phyloP scores from a whole-genome alignment of 2,797 vertebrate genomes.

The Pipistrellus nathusii region DNA sequence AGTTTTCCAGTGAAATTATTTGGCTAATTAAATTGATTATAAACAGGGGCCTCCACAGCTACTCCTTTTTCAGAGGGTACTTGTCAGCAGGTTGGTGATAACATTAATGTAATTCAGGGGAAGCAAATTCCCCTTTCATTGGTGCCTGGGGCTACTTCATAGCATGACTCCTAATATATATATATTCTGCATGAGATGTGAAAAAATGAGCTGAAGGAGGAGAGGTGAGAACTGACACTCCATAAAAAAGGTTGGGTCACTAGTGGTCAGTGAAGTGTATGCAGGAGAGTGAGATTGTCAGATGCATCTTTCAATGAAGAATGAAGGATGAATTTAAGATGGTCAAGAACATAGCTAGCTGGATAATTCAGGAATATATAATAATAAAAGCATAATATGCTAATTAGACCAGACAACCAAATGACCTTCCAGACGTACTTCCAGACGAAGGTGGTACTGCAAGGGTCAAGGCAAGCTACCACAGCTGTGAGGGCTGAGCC shows the following conservation, averaged over 20 bases:
- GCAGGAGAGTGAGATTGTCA: not conserved
- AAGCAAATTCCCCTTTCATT: not conserved
- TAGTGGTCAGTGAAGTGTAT: not conserved
- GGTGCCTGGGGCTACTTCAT: not conserved
- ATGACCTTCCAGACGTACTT: too few relatives aligned
- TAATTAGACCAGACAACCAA: too few relatives aligned
- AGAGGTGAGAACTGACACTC: not conserved
- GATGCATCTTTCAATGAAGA: not conserved
- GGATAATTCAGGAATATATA: not conserved
- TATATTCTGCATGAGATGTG: not conserved
- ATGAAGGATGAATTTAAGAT: not conserved
- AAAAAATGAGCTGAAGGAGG: not conserved
- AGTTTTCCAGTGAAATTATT: constrained; percentile 25
- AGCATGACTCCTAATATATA: not conserved
- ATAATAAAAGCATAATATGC: too few relatives aligned
- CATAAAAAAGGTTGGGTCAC: not conserved
- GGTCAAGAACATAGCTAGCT: not conserved
- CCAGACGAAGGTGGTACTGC: too few relatives aligned
- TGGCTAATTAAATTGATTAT: not conserved
- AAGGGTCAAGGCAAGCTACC: too few relatives aligned
- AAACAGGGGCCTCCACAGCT: not conserved
- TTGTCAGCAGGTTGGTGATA: not conserved
- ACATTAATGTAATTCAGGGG: not conserved
- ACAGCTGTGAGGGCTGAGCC: too few relatives aligned
- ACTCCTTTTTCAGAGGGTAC: not conserved